These are phyloP conservation scores for Onychomys arenicola DNA, from an alignment of 2,797 vertebrate species.

Conservation along the genomic window DNA sequence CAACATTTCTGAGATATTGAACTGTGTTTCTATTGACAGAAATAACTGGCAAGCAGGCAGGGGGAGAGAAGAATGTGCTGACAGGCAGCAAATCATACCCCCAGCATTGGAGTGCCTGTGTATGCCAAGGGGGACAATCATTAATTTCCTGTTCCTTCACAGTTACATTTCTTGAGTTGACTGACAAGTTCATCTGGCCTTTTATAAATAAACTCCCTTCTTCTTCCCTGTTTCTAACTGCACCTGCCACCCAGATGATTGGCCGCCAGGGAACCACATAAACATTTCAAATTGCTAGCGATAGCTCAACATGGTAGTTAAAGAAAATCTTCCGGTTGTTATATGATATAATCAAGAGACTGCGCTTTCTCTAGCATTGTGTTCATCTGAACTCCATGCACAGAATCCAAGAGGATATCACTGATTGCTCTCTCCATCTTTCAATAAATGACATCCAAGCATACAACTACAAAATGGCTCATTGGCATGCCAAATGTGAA, in stretches of 20 bases:
- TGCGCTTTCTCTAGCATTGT: background rate
- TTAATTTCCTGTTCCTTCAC: conserved; percentile 80
- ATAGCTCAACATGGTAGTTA: conserved; percentile 74
- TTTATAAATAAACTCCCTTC: conserved; percentile 81
- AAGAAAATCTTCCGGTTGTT: conserved; percentile 61
- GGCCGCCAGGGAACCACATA: conserved; percentile 67
- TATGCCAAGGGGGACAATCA: conserved; percentile 69
- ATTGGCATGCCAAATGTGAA: background rate
- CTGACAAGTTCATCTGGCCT: conserved; percentile 82
- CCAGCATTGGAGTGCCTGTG: conserved; percentile 46
- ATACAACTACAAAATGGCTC: background rate
- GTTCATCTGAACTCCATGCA: background rate
- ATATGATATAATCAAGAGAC: conserved; percentile 58
- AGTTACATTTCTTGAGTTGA: conserved; percentile 77
- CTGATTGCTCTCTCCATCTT: background rate
- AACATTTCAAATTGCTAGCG: conserved; percentile 79
- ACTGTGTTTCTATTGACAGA: conserved; percentile 73
- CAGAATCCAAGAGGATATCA: background rate
- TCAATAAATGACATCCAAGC: background rate
- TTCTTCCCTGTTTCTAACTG: conserved; percentile 73
- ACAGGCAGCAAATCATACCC: conserved; percentile 68
- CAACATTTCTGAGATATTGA: conserved; percentile 73
- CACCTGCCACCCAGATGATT: conserved; percentile 81
- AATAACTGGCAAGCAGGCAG: conserved; percentile 67
- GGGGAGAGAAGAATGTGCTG: conserved; percentile 64